These are phyloP conservation scores for Agonopterix alstromeriana DNA, from an alignment of 2,888 invertebrate genomes.

Conservation along the genomic window DNA sequence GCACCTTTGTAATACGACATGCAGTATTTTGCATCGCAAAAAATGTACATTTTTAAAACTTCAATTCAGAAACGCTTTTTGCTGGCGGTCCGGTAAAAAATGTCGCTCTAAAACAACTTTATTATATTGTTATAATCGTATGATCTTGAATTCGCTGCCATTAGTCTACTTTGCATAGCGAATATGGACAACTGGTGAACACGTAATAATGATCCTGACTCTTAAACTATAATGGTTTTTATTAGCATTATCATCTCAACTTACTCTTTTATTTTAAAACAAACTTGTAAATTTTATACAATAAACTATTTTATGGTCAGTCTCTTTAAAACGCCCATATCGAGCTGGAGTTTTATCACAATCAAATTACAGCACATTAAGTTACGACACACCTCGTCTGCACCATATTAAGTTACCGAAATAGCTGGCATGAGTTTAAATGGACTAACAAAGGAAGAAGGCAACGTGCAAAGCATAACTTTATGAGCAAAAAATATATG, in stretches of 20 bases:
- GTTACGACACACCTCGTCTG: conserved; percentile 42
- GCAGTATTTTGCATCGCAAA: conserved; percentile 65
- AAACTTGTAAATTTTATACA: no score
- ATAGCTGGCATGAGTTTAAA: conserved; percentile 54
- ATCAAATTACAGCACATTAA: conserved; percentile 55
- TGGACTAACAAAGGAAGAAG: conserved; percentile 66
- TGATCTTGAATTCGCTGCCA: conserved; percentile 36
- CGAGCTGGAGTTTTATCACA: conserved; percentile 29
- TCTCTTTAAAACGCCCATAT: background rate
- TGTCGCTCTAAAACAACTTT: conserved; percentile 18
- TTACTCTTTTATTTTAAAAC: no score
- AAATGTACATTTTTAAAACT: conserved; percentile 53
- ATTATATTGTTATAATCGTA: conserved; percentile 8
- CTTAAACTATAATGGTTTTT: background rate
- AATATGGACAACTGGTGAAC: conserved; percentile 2
- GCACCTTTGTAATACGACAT: conserved; percentile 67
- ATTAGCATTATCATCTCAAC: background rate
- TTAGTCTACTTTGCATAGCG: conserved; percentile 38
- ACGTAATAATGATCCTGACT: background rate
- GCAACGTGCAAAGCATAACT: conserved; percentile 61
- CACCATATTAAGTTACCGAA: conserved; percentile 55
- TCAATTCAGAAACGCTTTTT: conserved; percentile 29
- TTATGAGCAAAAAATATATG: conserved; percentile 68
- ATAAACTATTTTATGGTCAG: background rate
- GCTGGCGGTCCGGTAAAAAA: conserved; percentile 28